phyloP scores from a whole-genome alignment of 2,797 vertebrate genomes.

The Columba guinea region DNA sequence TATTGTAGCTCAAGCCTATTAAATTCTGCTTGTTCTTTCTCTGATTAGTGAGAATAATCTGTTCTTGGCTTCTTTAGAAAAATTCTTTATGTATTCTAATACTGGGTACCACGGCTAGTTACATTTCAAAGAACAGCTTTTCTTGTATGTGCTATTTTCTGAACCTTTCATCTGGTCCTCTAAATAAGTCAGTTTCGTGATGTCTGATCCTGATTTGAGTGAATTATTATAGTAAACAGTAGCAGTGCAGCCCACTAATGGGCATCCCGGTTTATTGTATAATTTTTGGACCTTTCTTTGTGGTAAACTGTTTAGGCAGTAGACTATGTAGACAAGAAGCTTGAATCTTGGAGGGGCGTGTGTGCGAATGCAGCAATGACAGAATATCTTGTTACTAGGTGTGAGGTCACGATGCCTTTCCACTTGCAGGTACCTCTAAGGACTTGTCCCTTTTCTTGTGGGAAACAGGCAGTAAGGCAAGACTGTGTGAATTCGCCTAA shows the following conservation, averaged over 20 bases:
- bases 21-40: constrained; percentile 14
- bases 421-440: not conserved
- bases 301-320: not conserved
- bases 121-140: not conserved
- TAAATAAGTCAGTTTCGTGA: not conserved
- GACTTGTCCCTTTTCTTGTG: constrained; percentile 19
- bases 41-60: constrained; percentile 46
- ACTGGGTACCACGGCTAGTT: not conserved
- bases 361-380: not conserved
- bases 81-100: constrained; percentile 21
- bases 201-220: not conserved
- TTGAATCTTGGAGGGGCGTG: not conserved
- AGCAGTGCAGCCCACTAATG: not conserved
- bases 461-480: constrained; percentile 18
- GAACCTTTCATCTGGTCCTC: not conserved
- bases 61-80: constrained; percentile 47
- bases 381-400: not conserved
- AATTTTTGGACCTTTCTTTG: not conserved
- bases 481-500: constrained; percentile 37
- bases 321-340: not conserved
- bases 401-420: not conserved
- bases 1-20: constrained; percentile 32
- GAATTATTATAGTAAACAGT: not conserved
- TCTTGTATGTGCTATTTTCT: not conserved
- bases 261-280: not conserved